Evolutionary conservation across 2,113 vertebrate species (phyloP).

Genomic region (Laticauda colubrina): DNA sequence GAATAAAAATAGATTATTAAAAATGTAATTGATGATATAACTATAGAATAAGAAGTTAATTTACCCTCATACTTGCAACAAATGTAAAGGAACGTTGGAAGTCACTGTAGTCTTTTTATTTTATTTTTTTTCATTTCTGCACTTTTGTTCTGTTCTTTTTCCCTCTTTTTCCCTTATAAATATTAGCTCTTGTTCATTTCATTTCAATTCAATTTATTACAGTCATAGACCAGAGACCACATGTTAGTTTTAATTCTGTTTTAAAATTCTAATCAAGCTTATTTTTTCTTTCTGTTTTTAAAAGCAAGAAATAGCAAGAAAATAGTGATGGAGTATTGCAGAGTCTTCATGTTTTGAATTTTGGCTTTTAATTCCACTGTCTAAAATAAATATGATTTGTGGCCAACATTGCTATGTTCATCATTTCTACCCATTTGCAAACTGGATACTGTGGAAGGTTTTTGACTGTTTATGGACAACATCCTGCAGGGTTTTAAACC

Average conservation of each 20-base stretch:
- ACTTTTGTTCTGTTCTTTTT: background rate
- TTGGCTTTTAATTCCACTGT: background rate
- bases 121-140: background rate
- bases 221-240: no score
- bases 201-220: no score
- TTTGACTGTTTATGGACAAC: background rate
- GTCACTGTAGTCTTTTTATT: background rate
- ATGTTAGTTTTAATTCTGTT: background rate
- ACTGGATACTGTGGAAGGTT: background rate
- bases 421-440: background rate
- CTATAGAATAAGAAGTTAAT: background rate
- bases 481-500: background rate
- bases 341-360: background rate
- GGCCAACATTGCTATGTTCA: background rate
- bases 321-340: background rate
- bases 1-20: background rate
- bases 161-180: background rate
- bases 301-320: background rate
- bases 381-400: background rate
- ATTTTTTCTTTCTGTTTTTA: background rate
- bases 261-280: background rate
- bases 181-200: background rate
- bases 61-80: background rate
- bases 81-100: background rate
- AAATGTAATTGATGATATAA: background rate